Conservation (phyloP, 2,888 invertebrate species). For the Pseudococcus viburni region DNA sequence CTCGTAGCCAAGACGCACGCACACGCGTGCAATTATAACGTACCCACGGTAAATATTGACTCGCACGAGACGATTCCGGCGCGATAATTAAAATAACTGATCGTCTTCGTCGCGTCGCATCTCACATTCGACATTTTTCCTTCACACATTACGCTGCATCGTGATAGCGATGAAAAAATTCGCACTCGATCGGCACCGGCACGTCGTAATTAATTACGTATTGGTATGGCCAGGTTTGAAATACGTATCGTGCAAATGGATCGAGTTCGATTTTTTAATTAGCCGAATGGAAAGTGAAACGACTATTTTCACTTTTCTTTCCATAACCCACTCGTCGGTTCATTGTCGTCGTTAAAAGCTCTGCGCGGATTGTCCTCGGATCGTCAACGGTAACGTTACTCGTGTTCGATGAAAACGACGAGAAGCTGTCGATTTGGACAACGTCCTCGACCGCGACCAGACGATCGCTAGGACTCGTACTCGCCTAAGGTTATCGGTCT, state of each 20-base stretch:
- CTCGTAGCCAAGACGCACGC: background rate
- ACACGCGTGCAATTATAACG: no score
- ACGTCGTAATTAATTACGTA: background rate
- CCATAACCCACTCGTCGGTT: background rate
- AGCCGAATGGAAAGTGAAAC: slow-evolving; percentile 17
- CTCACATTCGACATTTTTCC: no score
- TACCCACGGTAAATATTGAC: no score
- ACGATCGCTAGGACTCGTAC: no score
- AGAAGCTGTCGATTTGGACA: background rate
- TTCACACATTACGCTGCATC: background rate
- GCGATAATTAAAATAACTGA: background rate
- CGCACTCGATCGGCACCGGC: background rate
- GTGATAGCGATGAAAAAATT: background rate
- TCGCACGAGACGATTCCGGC: background rate
- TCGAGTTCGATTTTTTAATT: slow-evolving; percentile 21
- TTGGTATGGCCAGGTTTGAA: background rate
- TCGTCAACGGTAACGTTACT: background rate
- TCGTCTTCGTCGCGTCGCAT: background rate
- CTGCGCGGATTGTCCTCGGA: background rate
- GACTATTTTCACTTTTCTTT: slow-evolving; percentile 9
- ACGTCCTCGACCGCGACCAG: no score
- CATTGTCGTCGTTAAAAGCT: background rate
- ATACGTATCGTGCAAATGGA: background rate
- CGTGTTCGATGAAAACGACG: background rate
- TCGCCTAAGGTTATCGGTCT: no score